phyloP scores from a whole-genome alignment of 2,113 vertebrate species.

The Podocnemis expansa region DNA sequence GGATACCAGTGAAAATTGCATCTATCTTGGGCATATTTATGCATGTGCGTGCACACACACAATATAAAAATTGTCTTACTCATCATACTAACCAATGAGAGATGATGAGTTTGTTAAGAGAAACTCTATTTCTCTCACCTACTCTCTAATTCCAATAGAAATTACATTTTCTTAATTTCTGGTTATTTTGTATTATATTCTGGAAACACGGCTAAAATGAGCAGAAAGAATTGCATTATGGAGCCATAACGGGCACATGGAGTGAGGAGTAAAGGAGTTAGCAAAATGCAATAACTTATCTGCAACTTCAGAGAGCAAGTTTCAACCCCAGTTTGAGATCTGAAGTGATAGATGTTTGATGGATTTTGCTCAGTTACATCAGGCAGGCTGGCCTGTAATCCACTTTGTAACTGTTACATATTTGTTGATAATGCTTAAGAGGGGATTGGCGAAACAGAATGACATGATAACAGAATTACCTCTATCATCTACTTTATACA shows the following conservation, averaged over 20 bases:
- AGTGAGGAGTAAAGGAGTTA: neutral
- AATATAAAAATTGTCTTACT: neutral
- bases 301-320: neutral
- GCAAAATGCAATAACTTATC: neutral
- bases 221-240: neutral
- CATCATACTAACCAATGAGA: slow-evolving; percentile 48
- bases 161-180: slow-evolving; percentile 56
- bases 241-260: neutral
- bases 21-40: neutral
- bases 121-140: slow-evolving; percentile 31
- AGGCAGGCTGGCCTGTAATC: slow-evolving; percentile 8
- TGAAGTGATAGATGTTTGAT: slow-evolving; percentile 19
- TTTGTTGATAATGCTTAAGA: slow-evolving; percentile 1
- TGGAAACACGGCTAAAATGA: slow-evolving; percentile 9
- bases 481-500: neutral
- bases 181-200: slow-evolving; percentile 49
- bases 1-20: neutral
- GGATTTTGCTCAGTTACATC: slow-evolving; percentile 25
- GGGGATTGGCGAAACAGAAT: slow-evolving; percentile 20
- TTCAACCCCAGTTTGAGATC: slow-evolving; percentile 39
- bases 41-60: neutral
- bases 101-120: slow-evolving; percentile 34
- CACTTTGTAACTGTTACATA: slow-evolving; percentile 52
- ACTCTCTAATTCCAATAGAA: slow-evolving; percentile 18
- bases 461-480: slow-evolving; percentile 22